Conservation (phyloP, 2,888 invertebrate species). For the Ctenicera cuprea region DNA sequence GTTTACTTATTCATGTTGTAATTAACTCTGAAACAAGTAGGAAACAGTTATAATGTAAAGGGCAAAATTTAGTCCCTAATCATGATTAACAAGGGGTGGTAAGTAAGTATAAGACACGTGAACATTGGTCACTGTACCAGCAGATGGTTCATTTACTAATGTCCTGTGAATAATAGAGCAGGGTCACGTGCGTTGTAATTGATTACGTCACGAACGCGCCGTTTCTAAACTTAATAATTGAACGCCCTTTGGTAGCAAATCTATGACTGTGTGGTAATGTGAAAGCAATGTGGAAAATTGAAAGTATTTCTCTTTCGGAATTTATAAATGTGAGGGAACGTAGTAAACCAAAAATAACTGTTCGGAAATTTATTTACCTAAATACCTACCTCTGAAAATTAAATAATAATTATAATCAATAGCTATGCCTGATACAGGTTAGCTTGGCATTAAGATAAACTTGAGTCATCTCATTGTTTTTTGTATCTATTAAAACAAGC, state of each 20-base stretch:
- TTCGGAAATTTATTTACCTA: too few species aligned
- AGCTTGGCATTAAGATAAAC: too few species aligned
- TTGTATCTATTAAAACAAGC: too few species aligned
- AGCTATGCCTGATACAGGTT: too few species aligned
- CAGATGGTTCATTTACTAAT: constrained; percentile 64
- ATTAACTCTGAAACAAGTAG: background rate
- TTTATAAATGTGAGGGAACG: too few species aligned
- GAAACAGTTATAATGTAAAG: constrained; percentile 8
- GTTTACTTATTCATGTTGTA: background rate
- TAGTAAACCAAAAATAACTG: too few species aligned
- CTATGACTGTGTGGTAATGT: background rate
- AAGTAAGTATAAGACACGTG: constrained; percentile 40
- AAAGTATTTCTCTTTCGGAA: too few species aligned
- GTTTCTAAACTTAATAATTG: constrained; percentile 49
- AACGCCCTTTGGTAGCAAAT: constrained; percentile 37
- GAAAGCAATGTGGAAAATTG: too few species aligned
- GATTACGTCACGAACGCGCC: constrained; percentile 62
- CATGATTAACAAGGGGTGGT: constrained; percentile 35
- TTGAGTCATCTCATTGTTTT: too few species aligned
- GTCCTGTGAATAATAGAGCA: constrained; percentile 62
- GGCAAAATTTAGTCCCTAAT: constrained; percentile 35
- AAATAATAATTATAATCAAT: too few species aligned
- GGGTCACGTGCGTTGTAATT: constrained; percentile 62
- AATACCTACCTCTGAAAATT: too few species aligned
- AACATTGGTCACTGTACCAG: constrained; percentile 44